Base-by-base conservation (phyloP, 2,888 invertebrate species). In the Tachina fera region DNA sequence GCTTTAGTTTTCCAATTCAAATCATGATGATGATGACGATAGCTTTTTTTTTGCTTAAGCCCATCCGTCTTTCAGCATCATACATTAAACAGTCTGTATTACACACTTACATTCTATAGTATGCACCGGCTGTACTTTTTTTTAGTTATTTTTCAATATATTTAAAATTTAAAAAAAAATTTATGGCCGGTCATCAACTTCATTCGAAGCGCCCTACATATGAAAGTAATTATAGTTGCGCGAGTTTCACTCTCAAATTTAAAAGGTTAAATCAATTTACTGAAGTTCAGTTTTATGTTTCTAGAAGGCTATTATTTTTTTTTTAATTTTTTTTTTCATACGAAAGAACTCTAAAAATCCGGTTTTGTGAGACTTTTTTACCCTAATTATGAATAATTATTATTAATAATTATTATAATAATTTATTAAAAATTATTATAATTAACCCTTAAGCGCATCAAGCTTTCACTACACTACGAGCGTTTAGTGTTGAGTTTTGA, bases 1-100 rank as follows among this genome's bases (percentile, higher is more conserved):
- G 77, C 61, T 84, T 60, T 58, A 58, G 63, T 79, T 86, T 75
- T 45, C 47, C 75, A 82, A 82, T 71, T 82, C 78, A 86, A 86
- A 86, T 67, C 60, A 11, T 70, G 39, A 16, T 74, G 31, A 5
- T 56, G 63, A 45, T 31, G 22, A 14, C 49, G 3, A 10, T 47
- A 4, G 10, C 31, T 68, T 70, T 75, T 19, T 63, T 58, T 58
- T 43, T 70, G 39, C 14, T 72, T 22, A 41, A n/a, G 56, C 5
- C 58, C 71, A 53, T 70, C 19, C 51, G 31, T 60, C 72, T 65
- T 49, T 60, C 9, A 51, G 16, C 11, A 78, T 70, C 74, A 72
- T 65, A 13, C 71, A 76, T 63, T 61, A 22, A 76, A 67, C 41
- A 39, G 78, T 53, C 83, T 60, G 77, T 78, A 77, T 65, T 78